phyloP scores from a whole-genome alignment of 2,888 invertebrate species.

The Pandemis heparana region DNA sequence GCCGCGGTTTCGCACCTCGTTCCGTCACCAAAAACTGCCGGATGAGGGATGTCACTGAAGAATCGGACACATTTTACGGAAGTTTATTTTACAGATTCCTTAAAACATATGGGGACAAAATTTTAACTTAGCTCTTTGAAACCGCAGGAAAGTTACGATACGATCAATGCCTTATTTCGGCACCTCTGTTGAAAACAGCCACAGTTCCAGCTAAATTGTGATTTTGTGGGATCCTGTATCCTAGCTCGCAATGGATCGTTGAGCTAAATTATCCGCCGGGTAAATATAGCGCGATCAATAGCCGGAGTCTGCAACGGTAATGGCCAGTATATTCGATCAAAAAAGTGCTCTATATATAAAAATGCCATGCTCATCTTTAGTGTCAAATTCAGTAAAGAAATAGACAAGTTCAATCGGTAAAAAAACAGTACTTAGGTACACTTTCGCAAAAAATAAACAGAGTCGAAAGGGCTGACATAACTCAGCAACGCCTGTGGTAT shows the following conservation, averaged over 20 bases:
- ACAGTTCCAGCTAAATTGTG: not conserved
- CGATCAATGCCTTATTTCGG: too few species aligned
- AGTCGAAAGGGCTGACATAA: too few species aligned
- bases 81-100: constrained; percentile 31
- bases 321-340: constrained; percentile 53
- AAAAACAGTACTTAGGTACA: too few species aligned
- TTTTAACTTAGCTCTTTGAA: not conserved
- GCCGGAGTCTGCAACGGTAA: constrained; percentile 64
- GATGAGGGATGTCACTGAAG: not conserved
- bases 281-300: constrained; percentile 74
- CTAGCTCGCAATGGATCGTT: not conserved
- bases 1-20: constrained; percentile 7
- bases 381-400: too few species aligned
- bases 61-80: not conserved
- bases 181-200: not conserved
- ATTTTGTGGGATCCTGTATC: not conserved
- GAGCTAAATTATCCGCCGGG: constrained; percentile 35
- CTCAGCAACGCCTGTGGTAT: too few species aligned
- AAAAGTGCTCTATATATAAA: constrained; percentile 1
- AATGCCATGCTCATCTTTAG: not conserved
- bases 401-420: too few species aligned
- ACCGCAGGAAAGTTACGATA: too few species aligned
- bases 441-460: too few species aligned
- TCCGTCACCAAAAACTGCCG: not conserved
- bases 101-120: constrained; percentile 44